Evolutionary conservation across 1,140 invertebrate genomes (phyloP).

Genomic region (Drosophila nigromelanica): DNA sequence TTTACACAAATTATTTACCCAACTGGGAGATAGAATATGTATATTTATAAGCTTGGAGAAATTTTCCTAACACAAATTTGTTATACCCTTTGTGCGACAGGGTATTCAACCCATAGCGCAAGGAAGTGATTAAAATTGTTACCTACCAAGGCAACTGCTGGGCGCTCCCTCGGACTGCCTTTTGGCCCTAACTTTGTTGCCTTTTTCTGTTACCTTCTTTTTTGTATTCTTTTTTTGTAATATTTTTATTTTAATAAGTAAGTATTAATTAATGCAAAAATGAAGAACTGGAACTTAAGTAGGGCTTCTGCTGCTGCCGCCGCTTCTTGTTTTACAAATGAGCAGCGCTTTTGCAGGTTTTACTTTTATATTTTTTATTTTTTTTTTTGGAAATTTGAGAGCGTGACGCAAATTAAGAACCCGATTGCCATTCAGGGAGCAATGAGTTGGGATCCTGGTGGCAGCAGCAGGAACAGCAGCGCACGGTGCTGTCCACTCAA

Average conservation of each 20-base stretch:
- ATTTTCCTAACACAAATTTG: neutral
- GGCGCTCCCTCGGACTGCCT: conserved; percentile 20
- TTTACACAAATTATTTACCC: too few species aligned
- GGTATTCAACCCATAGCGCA: conserved; percentile 58
- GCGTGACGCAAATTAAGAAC: conserved; percentile 74
- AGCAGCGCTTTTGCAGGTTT: conserved; percentile 50
- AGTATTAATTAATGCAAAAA: conserved; percentile 81
- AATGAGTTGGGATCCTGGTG: conserved; percentile 1
- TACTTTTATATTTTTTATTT: conserved; percentile 2
- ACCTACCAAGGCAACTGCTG: conserved; percentile 49
- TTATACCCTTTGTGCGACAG: conserved; percentile 9
- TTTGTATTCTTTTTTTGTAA: conserved; percentile 9
- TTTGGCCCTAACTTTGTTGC: conserved; percentile 32
- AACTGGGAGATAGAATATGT: too few species aligned
- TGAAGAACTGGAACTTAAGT: conserved; percentile 69
- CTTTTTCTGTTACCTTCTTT: conserved; percentile 42
- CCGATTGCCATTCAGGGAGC: conserved; percentile 32
- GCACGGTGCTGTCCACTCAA: conserved; percentile 55
- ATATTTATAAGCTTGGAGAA: too few species aligned
- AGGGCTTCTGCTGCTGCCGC: conserved; percentile 60
- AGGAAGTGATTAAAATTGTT: conserved; percentile 78
- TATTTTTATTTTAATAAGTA: conserved; percentile 61
- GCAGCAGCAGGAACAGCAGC: neutral
- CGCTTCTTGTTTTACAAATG: conserved; percentile 68
- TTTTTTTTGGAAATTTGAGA: conserved; percentile 66